Evolutionary conservation across 1,140 invertebrate species (phyloP).

Genomic region (Eciton burchellii): DNA sequence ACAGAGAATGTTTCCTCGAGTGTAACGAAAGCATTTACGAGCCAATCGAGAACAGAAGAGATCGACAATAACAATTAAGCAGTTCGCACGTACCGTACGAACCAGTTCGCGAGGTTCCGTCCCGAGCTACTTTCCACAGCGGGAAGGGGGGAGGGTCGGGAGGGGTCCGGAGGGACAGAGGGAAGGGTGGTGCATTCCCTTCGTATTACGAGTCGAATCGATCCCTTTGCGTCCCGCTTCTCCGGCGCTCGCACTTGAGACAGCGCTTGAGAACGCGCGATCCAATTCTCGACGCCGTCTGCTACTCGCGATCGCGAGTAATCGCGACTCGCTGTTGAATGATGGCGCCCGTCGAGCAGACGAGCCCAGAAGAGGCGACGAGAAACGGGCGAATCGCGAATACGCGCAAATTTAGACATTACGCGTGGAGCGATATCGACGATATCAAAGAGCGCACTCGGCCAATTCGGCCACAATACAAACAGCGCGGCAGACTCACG

Average conservation of each 20-base stretch:
- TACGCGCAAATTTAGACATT: constrained; percentile 28
- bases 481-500: constrained; percentile 39
- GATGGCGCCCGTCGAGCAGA: neutral
- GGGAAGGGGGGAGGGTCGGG: neutral
- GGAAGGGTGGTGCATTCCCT: constrained; percentile 45
- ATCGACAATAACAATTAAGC: constrained; percentile 38
- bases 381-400: neutral
- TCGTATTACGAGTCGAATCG: constrained; percentile 67
- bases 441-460: neutral
- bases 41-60: no score
- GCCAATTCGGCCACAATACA: constrained; percentile 9
- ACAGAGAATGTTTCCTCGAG: constrained; percentile 12
- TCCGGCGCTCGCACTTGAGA: constrained; percentile 49
- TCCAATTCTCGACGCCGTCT: constrained; percentile 31
- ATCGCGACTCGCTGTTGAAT: constrained; percentile 17
- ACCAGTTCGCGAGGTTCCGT: no score
- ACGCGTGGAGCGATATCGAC: neutral
- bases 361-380: neutral
- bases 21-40: constrained; percentile 21
- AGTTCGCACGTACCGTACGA: no score
- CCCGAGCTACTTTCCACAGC: constrained; percentile 7
- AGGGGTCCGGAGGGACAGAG: neutral
- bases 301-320: constrained; percentile 59
- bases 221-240: constrained; percentile 58
- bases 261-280: constrained; percentile 31